Evolutionary conservation across 1,140 invertebrate genomes (phyloP).

Genomic region (Centruroides vittatus): DNA sequence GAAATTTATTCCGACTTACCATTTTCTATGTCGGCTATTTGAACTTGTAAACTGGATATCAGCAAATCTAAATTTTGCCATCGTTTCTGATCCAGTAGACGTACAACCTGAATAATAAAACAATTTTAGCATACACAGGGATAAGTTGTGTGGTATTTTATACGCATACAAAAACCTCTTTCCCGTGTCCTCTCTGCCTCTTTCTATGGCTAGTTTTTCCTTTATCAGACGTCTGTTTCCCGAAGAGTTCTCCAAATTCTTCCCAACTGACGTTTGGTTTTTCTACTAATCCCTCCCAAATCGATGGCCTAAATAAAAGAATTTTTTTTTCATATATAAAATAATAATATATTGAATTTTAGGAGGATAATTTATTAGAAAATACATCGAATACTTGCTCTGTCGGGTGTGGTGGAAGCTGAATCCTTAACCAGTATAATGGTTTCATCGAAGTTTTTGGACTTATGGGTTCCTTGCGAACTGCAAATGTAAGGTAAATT

Average conservation of each 20-base stretch:
- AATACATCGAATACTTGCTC: too few relatives aligned
- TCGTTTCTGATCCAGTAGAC: conserved; percentile 77
- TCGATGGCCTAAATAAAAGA: too few relatives aligned
- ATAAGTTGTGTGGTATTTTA: too few relatives aligned
- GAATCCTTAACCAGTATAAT: conserved; percentile 85
- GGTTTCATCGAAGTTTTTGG: conserved; percentile 84
- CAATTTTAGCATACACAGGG: too few relatives aligned
- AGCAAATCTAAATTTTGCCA: conserved; percentile 93
- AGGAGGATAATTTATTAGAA: too few relatives aligned
- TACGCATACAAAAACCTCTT: neutral
- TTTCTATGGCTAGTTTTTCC: conserved; percentile 37
- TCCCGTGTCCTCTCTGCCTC: conserved; percentile 19
- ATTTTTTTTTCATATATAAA: too few relatives aligned
- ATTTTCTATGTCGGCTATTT: conserved; percentile 81
- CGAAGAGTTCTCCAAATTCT: conserved; percentile 80
- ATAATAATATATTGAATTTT: too few relatives aligned
- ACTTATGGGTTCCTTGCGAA: conserved; percentile 64
- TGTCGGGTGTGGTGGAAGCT: conserved; percentile 33
- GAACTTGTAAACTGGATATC: conserved; percentile 76
- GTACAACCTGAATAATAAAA: conserved; percentile 33
- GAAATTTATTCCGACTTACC: conserved; percentile 22
- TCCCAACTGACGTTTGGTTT: conserved; percentile 24
- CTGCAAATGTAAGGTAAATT: conserved; percentile 28
- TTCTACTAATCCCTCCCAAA: too few relatives aligned
- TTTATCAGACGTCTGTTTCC: conserved; percentile 46